Evolutionary conservation across 2,797 vertebrate species (phyloP).

Genomic region (Cuculus canorus): DNA sequence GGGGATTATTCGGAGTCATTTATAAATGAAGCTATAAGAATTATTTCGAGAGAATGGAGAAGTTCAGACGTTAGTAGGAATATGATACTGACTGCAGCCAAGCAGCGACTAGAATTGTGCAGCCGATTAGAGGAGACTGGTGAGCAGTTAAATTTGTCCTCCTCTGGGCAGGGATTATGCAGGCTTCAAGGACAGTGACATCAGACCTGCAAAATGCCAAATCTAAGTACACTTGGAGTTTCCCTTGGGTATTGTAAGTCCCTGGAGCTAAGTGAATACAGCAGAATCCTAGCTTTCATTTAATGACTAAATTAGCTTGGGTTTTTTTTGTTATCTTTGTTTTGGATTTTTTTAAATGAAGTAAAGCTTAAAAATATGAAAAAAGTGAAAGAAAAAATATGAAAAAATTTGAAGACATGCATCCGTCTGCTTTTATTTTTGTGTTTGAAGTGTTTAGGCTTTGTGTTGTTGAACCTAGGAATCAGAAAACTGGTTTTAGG

Average conservation of each 20-base stretch:
- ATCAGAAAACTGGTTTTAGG: neutral
- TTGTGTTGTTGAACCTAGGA: neutral
- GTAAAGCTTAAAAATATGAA: neutral
- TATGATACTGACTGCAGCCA: neutral
- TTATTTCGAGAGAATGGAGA: neutral
- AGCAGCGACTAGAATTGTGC: neutral
- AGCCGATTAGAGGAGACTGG: rapidly evolving
- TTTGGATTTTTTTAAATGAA: neutral
- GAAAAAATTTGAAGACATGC: neutral
- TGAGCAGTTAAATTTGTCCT: neutral
- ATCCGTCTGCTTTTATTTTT: neutral
- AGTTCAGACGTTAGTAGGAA: neutral
- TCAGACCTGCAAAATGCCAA: neutral
- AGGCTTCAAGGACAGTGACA: neutral
- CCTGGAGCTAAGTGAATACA: neutral
- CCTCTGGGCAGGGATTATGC: neutral
- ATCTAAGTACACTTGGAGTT: neutral
- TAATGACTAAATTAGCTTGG: neutral
- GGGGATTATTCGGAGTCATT: neutral
- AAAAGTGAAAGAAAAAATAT: too few species aligned
- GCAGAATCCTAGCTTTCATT: neutral
- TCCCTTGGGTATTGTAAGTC: neutral
- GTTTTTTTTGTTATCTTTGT: too few species aligned
- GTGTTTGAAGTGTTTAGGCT: neutral
- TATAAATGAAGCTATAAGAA: neutral